Percentiles rank a stretch among this genome's conserved stretches.
phyloP scores from a whole-genome alignment of 2,113 vertebrate genomes.

The Megaceryle maxima region DNA sequence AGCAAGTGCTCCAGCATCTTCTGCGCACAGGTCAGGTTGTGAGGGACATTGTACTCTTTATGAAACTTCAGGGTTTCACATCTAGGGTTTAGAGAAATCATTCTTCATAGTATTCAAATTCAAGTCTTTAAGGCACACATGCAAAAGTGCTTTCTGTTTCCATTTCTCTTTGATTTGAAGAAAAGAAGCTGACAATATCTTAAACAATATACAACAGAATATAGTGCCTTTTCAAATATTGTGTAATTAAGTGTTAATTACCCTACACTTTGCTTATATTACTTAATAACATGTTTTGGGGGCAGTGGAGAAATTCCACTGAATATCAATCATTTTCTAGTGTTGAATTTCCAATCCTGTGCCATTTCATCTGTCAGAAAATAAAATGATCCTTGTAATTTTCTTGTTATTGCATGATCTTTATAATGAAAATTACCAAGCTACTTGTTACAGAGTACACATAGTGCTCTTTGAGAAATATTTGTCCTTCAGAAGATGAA shows the following conservation, averaged over 20 bases:
- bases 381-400: constrained; percentile 19
- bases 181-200: neutral
- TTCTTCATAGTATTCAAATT: neutral
- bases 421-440: constrained; percentile 2
- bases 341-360: neutral
- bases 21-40: neutral
- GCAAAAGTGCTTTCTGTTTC: neutral
- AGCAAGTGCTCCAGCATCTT: neutral
- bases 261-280: neutral
- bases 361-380: neutral
- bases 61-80: neutral
- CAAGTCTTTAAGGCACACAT: neutral
- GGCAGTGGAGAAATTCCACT: neutral
- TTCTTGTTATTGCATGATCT: constrained; percentile 14
- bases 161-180: neutral
- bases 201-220: neutral
- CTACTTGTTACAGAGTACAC: neutral
- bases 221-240: neutral
- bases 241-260: neutral
- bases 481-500: neutral
- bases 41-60: neutral
- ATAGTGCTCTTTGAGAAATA: neutral
- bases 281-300: neutral
- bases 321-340: neutral
- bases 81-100: neutral